Base-by-base conservation (phyloP, 2,888 invertebrate genomes). In the Eupithecia subumbrata region DNA sequence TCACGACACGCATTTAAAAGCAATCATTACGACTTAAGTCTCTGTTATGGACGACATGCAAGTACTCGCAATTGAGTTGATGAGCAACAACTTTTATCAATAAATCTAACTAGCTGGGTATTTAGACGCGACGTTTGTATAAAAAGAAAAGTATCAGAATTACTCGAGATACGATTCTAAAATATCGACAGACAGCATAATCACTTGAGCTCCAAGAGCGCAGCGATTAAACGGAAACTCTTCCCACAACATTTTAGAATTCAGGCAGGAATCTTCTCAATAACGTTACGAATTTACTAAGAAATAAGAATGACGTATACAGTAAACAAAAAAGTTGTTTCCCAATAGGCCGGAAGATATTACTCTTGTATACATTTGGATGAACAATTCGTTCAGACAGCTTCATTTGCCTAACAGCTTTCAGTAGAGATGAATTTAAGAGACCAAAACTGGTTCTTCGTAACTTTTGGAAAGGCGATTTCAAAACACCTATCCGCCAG, bases 1-100 rank as follows among this genome's bases (percentile, higher is more conserved):
- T 76, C 82, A 84, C 83, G 86, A 87, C 87, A 85, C 85, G 83
- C 82, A 80, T 76, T 79, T 80, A 73, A 73, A 76, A 77, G 72
- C 37, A 77, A 79, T 22, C 40, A 74, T 76, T 43, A 56, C 66
- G 68, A 72, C 52, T 48, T 74, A 67, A 40, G 40, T 40, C 40
- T 80, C 40, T 69, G 74, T 81, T 80, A 80, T 30, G 30, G 30
- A 63, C 63, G 30, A 0, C 63, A 9, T 30, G 52, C 11, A 11
- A 52, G n/a, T 7, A 12, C 63, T 14, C 25, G 2, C 16, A 30
- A 30, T 25, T 30, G 60, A 63, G 14, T 12, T 12, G 16, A 63
- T 56, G 18, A 8, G 34, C 64, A 64, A 34, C 22, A 30, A 63
- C 8, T 30, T 63, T 14, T 63, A 63, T 16, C 2, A 30, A 30